Evolutionary conservation across 2,797 vertebrate species (phyloP).

Genomic region (Pipistrellus pipistrellus): DNA sequence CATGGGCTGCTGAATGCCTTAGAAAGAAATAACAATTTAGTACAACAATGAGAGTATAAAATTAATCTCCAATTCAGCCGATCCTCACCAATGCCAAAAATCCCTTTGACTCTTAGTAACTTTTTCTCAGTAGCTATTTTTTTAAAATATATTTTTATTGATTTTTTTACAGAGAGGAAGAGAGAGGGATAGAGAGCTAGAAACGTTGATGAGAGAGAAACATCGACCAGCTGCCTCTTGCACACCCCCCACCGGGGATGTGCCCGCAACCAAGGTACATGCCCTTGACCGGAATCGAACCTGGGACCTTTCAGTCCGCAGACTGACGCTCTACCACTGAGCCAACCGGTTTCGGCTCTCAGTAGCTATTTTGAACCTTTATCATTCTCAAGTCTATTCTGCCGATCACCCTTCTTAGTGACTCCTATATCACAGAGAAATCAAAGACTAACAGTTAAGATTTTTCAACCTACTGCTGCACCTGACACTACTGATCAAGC

Average conservation of each 20-base stretch:
- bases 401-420: neutral
- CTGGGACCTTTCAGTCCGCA: too few species aligned
- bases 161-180: too few species aligned
- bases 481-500: neutral
- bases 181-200: too few species aligned
- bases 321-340: too few species aligned
- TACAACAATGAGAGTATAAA: neutral
- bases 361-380: neutral
- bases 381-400: neutral
- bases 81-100: neutral
- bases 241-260: too few species aligned
- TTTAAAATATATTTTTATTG: too few species aligned
- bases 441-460: neutral
- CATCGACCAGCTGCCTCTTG: too few species aligned
- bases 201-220: too few species aligned
- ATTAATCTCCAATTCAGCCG: neutral
- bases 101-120: neutral
- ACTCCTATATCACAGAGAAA: neutral
- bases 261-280: too few species aligned
- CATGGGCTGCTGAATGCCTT: neutral
- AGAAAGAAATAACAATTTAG: neutral
- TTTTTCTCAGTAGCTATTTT: neutral
- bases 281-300: too few species aligned
- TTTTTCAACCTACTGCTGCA: neutral
- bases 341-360: too few species aligned